Evolutionary conservation across 2,888 invertebrate genomes (phyloP).

Genomic region (Calliphora vomitoria): DNA sequence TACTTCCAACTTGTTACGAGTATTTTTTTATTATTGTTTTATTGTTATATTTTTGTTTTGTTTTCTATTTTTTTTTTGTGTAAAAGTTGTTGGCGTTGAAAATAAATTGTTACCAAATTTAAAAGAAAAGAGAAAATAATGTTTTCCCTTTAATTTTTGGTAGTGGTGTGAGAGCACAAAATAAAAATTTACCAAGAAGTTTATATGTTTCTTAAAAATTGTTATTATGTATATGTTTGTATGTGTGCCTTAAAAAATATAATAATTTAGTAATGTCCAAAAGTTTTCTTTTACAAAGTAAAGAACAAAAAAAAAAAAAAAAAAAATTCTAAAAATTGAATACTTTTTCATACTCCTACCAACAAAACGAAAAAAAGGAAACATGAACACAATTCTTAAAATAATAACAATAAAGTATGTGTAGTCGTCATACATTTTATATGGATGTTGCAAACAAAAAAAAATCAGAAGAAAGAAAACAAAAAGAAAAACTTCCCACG

Average conservation of each 20-base stretch:
- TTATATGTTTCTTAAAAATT: background rate
- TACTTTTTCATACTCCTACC: constrained; percentile 1
- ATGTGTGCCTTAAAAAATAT: background rate
- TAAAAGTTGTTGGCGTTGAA: constrained; percentile 1
- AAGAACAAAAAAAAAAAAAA: background rate
- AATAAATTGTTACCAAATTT: constrained; percentile 21
- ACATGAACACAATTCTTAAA: constrained; percentile 11
- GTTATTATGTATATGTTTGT: background rate
- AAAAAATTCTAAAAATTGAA: background rate
- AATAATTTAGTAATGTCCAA: constrained; percentile 17
- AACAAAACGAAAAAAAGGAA: background rate
- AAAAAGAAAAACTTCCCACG: background rate
- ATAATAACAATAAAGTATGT: background rate
- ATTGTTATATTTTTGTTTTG: background rate
- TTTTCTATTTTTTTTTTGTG: too few species aligned
- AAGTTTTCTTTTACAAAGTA: background rate
- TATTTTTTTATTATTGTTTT: background rate
- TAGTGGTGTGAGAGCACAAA: too few species aligned
- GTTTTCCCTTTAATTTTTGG: background rate
- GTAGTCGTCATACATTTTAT: background rate
- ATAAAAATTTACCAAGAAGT: background rate
- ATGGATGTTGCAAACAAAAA: background rate
- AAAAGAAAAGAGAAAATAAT: background rate
- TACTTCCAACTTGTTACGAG: background rate
- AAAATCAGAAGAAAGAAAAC: background rate